A percentile compares a stretch with the other conserved stretches of the same genome.
Conservation (phyloP, 2,888 invertebrate genomes). For the Penaeus monodon region DNA sequence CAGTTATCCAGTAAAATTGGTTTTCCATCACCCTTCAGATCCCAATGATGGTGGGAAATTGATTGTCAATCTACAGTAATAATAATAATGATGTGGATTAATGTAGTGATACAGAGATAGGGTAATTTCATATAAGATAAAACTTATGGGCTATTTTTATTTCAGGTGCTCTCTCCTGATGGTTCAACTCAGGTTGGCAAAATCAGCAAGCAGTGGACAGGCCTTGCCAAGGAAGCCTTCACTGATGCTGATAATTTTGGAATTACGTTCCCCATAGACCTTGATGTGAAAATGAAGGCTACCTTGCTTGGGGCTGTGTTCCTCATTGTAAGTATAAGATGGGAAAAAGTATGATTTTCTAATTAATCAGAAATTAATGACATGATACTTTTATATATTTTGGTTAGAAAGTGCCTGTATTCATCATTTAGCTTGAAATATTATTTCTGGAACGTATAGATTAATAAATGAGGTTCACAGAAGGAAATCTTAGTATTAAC, state of each 20-base stretch:
- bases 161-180: constrained; percentile 82
- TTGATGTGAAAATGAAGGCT: constrained; percentile 87
- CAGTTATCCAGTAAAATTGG: no score
- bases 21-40: no score
- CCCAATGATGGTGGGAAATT: no score
- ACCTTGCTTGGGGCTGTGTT: constrained; percentile 85
- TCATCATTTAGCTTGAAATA: no score
- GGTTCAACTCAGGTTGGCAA: constrained; percentile 84
- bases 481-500: background rate
- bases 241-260: constrained; percentile 91
- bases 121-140: background rate
- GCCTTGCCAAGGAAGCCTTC: constrained; percentile 83
- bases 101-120: no score
- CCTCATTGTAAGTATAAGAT: constrained; percentile 74
- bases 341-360: no score
- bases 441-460: no score
- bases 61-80: no score
- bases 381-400: background rate
- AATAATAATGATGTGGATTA: no score
- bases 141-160: constrained; percentile 49
- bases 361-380: no score
- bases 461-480: background rate
- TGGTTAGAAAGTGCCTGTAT: background rate
- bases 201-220: constrained; percentile 92
- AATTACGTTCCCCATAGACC: constrained; percentile 89